These are phyloP conservation scores for Tapirus indicus DNA, from an alignment of 2,797 vertebrate species.

Conservation along the genomic window DNA sequence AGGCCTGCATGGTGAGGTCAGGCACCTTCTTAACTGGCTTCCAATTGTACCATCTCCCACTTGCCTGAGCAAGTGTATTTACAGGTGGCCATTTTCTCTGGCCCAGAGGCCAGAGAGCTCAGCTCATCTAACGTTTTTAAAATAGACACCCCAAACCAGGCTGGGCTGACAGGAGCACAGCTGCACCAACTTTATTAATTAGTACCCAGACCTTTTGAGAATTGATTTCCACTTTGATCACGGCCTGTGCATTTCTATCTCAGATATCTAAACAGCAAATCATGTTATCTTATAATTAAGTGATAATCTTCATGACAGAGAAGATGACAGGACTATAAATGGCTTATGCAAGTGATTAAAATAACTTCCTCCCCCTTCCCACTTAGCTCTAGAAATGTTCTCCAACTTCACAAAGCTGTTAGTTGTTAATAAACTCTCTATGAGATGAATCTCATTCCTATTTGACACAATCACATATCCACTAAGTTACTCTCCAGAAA, in stretches of 20 bases:
- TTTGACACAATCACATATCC: background rate
- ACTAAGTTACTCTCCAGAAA: background rate
- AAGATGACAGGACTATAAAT: conserved; percentile 82
- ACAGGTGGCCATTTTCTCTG: background rate
- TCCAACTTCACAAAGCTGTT: conserved; percentile 76
- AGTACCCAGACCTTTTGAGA: conserved; percentile 79
- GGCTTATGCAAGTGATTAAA: conserved; percentile 81
- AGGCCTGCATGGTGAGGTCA: background rate
- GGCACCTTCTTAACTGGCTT: background rate
- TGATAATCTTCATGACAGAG: conserved; percentile 77
- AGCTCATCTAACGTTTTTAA: background rate
- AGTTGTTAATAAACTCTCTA: conserved; percentile 73
- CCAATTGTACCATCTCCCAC: background rate
- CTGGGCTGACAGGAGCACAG: conserved; percentile 70
- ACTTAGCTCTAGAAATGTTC: conserved; percentile 60
- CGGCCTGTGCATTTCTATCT: conserved; percentile 72
- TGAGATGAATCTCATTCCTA: background rate
- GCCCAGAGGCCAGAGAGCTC: background rate
- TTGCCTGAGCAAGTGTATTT: background rate
- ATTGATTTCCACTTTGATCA: conserved; percentile 78
- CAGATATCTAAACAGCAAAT: conserved; percentile 78
- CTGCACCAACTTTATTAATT: conserved; percentile 74
- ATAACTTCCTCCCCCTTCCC: conserved; percentile 66
- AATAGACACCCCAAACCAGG: conserved; percentile 4
- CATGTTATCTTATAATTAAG: conserved; percentile 86